phyloP scores from a whole-genome alignment of 1,140 invertebrate genomes.

The Pinna nobilis region DNA sequence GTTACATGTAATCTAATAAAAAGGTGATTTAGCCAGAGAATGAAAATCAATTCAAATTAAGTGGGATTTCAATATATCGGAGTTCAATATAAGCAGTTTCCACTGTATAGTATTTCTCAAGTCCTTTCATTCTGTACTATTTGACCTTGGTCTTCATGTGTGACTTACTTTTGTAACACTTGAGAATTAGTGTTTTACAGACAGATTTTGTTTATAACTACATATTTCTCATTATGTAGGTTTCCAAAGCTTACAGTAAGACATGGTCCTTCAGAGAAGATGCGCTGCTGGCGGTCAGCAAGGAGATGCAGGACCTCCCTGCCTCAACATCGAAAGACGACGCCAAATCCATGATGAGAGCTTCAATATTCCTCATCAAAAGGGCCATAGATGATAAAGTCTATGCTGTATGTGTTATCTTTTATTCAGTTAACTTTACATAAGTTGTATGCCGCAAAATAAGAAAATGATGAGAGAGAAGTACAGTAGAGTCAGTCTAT shows the following conservation, averaged over 20 bases:
- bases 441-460: not conserved
- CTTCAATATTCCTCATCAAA: constrained; percentile 68
- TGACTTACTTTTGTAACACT: not conserved
- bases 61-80: no score
- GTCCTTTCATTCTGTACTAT: no score
- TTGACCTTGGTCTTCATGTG: no score
- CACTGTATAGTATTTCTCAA: no score
- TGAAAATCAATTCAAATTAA: no score
- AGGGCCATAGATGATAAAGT: constrained; percentile 73
- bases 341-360: constrained; percentile 63
- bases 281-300: constrained; percentile 85
- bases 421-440: constrained; percentile 17
- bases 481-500: no score
- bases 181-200: not conserved
- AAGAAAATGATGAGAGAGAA: not conserved
- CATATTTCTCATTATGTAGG: constrained; percentile 76
- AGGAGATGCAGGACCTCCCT: constrained; percentile 78
- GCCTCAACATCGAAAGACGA: constrained; percentile 67
- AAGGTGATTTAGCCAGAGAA: no score
- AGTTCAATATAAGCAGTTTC: no score
- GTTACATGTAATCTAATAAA: no score
- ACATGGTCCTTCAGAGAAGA: constrained; percentile 95
- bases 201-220: not conserved
- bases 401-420: constrained; percentile 72
- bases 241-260: constrained; percentile 95